Conservation (phyloP, 2,888 invertebrate genomes). For the Colletes collaris region DNA sequence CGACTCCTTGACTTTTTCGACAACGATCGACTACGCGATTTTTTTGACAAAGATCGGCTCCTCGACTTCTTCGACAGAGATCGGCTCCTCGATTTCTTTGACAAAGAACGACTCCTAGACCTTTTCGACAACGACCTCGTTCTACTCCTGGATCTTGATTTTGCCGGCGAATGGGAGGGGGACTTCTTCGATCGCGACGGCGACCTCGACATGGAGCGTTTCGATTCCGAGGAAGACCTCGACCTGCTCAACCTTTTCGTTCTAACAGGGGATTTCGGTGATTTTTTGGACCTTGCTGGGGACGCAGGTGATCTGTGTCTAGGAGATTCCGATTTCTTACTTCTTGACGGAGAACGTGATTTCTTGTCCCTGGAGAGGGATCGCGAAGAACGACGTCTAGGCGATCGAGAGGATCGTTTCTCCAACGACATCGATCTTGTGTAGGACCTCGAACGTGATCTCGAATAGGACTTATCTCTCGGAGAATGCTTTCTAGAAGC, state of each 20-base stretch:
- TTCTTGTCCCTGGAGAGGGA: slow-evolving; percentile 66
- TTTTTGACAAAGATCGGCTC: slow-evolving; percentile 70
- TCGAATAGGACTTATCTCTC: slow-evolving; percentile 74
- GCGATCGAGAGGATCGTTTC: slow-evolving; percentile 76
- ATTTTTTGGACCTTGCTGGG: slow-evolving; percentile 60
- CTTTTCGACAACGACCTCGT: slow-evolving; percentile 82
- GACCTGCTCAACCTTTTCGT: slow-evolving; percentile 69
- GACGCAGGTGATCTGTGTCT: slow-evolving; percentile 59
- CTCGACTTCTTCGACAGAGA: slow-evolving; percentile 68
- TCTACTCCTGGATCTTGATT: slow-evolving; percentile 70
- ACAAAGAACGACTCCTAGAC: slow-evolving; percentile 76
- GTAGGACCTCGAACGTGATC: slow-evolving; percentile 71
- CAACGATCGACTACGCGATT: slow-evolving; percentile 72
- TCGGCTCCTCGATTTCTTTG: slow-evolving; percentile 75
- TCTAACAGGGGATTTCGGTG: slow-evolving; percentile 62
- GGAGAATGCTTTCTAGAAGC: slow-evolving; percentile 64
- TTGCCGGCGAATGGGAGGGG: slow-evolving; percentile 71
- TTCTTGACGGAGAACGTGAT: slow-evolving; percentile 64
- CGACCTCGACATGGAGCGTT: slow-evolving; percentile 69
- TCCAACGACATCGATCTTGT: slow-evolving; percentile 67
- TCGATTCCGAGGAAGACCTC: slow-evolving; percentile 75
- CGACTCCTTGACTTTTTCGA: slow-evolving; percentile 52
- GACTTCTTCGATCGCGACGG: slow-evolving; percentile 71
- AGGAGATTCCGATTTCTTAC: slow-evolving; percentile 70
- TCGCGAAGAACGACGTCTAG: slow-evolving; percentile 59